A percentile compares a stretch with the other conserved stretches of the same genome.
These are phyloP conservation scores for Diuraphis noxia DNA, from an alignment of 1,140 invertebrate genomes.

Conservation along the genomic window DNA sequence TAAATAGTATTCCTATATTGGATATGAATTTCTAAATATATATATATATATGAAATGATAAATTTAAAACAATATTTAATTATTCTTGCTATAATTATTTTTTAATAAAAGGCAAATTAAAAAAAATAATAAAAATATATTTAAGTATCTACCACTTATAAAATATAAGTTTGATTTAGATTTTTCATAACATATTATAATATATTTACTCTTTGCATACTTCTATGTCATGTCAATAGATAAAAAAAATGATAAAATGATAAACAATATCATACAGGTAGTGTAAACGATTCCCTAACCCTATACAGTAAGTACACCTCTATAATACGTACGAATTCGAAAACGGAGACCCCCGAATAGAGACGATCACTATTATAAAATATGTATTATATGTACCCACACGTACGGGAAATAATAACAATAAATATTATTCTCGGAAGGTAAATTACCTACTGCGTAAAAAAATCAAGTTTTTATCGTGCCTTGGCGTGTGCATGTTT, in stretches of 20 bases:
- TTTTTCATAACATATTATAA: too few relatives aligned
- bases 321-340: neutral
- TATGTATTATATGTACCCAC: neutral
- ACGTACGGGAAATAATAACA: neutral
- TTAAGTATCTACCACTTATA: too few relatives aligned
- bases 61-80: neutral
- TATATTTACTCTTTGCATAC: neutral
- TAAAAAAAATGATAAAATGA: too few relatives aligned
- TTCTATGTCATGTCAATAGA: neutral
- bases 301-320: neutral
- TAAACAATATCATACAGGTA: neutral
- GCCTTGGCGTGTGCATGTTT: neutral
- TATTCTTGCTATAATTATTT: too few relatives aligned
- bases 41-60: neutral
- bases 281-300: too few relatives aligned
- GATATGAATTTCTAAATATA: neutral
- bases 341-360: neutral
- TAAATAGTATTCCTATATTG: neutral
- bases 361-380: neutral
- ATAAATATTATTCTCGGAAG: neutral
- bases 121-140: too few relatives aligned
- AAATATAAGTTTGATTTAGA: too few relatives aligned
- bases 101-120: too few relatives aligned
- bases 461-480: conserved; percentile 5
- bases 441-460: neutral